Base-by-base conservation (phyloP, 1,140 invertebrate species). In the Cotesia chilonis region DNA sequence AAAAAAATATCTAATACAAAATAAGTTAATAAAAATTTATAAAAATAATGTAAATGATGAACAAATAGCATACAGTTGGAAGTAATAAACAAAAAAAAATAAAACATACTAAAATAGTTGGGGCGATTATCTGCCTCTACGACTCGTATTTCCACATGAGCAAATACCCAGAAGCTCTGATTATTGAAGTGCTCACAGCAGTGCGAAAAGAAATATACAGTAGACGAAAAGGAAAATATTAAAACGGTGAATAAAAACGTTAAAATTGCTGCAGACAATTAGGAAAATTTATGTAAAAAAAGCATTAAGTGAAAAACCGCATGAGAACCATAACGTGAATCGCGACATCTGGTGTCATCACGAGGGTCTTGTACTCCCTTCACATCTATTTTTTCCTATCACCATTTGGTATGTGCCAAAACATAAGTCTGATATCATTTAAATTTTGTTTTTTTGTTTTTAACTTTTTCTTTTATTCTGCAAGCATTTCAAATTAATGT, bases 281-380 rank as follows among this genome's bases (percentile, higher is more conserved):
- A 4, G 12, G 41, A 20, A 70, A 36, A 59, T 63, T 35, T 20
- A 63, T 17, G 64, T 64, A 7, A 67, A 52, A 67, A 52, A 54
- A 67, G 52, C 47, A 14, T 36, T 3, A 28, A n/a, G 9, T 14
- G 28, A 59, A 68, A 71, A 65, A 20, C 20, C 28, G 9, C 57
- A 47, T 37, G 60, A 52, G 54, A 71, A 14, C 17, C 54, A 64
- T 54, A 47, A 38, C 41, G 35, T 47, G 51, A 64, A 71, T 52
- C 37, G 69, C 54, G 64, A 41, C 69, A 71, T 63, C 69, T 71
- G 69, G 60, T 65, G 69, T 70, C 67, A 54, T 69, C 55, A 14
- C 17, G 20, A 35, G 36, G 12, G 60, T 64, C 60, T 64, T 60
- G 47, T 71, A 64, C 20, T 71, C 57, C 60, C 60, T 47, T 47